Evolutionary conservation across 2,797 vertebrate species (phyloP), one percentile per base, ranked within the genome.

Genomic region (Thamnophis elegans): DNA sequence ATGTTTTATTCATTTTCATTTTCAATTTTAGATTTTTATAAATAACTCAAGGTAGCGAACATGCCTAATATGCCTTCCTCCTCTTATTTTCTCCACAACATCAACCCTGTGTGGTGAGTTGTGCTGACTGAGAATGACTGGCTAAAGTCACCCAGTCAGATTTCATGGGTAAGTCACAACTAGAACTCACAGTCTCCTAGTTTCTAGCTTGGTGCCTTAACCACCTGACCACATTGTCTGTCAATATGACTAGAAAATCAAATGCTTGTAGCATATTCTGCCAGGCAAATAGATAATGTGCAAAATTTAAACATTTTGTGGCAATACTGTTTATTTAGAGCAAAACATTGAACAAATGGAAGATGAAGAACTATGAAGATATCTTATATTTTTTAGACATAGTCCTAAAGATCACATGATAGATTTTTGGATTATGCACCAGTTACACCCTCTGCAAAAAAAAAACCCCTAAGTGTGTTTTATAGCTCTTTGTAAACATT

Each of bases 261-360:
- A 78, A 82, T 22, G 18, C 73, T 82, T 47, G 9, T 22, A 78
- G 36, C 5, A 55, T 56, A 88, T 93, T 93, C 91, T 95, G 93
- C 28, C 86, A 62, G 93, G 28, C 93, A 88, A 95, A 97, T 95
- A 94, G 92, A 94, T 54, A n/a, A 42, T 6, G n/a, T 26, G 56
- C 89, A 85, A 93, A 96, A 95, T 85, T 2, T 0, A 53, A 89
- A 88, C 91, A 68, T 73, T 55, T 95, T 5, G 0, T 92, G 93
- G 91, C 91, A 90, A 91, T 89, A 62, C 10, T 28, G 26, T 62
- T 93, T 68, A 65, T 94, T 91, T 78, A 93, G 91, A 94, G 92
- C 93, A 94, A 89, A 93, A 92, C 91, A 94, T 91, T 95, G 94
- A 93, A 92, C 90, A 94, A 93, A 91, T 53, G 90, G 95, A 94